These are phyloP conservation scores for Xestia ashworthii DNA, from an alignment of 2,888 invertebrate genomes.

Conservation along the genomic window DNA sequence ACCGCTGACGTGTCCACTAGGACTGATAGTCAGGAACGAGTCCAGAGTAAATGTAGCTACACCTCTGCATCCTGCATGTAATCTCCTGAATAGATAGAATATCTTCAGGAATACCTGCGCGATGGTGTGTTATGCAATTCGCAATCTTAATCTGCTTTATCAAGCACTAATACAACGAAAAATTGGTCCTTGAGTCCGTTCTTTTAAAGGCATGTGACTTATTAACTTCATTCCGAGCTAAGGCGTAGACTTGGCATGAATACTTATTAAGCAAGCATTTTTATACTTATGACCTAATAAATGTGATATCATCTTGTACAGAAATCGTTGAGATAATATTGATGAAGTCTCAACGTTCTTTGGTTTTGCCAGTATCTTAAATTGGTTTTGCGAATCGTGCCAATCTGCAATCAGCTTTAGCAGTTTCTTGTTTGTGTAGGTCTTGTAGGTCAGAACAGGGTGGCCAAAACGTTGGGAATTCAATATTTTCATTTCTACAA, in stretches of 20 bases:
- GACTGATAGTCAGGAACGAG: too few relatives aligned
- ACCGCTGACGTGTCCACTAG: too few relatives aligned
- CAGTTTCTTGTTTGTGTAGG: neutral
- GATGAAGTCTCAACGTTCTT: conserved; percentile 10
- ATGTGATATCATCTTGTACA: conserved; percentile 19
- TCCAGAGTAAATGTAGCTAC: neutral
- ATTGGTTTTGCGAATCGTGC: conserved; percentile 37
- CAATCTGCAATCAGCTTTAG: conserved; percentile 21
- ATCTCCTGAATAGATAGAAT: neutral
- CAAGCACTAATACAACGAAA: neutral
- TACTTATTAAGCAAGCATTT: conserved; percentile 12
- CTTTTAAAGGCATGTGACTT: conserved; percentile 1
- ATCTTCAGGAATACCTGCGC: neutral
- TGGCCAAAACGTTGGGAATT: neutral
- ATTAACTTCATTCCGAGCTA: neutral
- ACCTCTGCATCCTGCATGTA: neutral
- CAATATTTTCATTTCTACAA: neutral
- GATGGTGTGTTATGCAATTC: neutral
- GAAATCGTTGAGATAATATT: conserved; percentile 13
- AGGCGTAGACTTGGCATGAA: conserved; percentile 16
- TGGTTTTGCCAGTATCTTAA: conserved; percentile 25
- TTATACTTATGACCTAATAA: conserved; percentile 20
- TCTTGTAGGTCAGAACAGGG: conserved; percentile 6
- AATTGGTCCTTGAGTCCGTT: neutral
- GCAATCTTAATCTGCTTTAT: neutral